Conservation (phyloP, 2,113 vertebrate genomes). For the Phylloscopus trochiloides region DNA sequence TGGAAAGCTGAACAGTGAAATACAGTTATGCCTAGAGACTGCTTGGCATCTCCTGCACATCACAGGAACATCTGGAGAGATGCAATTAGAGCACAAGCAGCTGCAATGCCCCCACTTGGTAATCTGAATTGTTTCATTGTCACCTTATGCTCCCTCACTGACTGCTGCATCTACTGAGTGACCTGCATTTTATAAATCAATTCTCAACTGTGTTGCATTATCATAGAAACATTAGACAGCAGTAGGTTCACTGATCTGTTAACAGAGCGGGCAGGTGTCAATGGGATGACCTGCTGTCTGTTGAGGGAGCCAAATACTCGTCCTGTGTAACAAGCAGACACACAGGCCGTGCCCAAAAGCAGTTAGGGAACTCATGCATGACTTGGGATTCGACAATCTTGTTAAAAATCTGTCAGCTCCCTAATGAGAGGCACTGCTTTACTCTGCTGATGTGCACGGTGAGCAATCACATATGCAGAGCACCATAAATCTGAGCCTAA, state of each 20-base stretch:
- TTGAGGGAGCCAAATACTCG: neutral
- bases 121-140: neutral
- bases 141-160: neutral
- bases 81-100: neutral
- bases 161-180: neutral
- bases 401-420: neutral
- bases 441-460: neutral
- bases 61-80: conserved; percentile 31
- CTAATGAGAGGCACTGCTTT: neutral
- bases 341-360: neutral
- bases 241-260: neutral
- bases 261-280: neutral
- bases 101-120: neutral
- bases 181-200: neutral
- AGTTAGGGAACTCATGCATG: neutral
- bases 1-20: neutral
- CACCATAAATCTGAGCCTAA: neutral
- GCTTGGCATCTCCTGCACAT: neutral
- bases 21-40: neutral
- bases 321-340: neutral
- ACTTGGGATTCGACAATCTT: neutral
- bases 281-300: neutral
- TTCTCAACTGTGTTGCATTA: neutral
- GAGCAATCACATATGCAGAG: neutral
- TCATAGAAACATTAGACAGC: neutral